Base-by-base conservation (phyloP, 2,888 invertebrate genomes). In the Anorthoa munda region DNA sequence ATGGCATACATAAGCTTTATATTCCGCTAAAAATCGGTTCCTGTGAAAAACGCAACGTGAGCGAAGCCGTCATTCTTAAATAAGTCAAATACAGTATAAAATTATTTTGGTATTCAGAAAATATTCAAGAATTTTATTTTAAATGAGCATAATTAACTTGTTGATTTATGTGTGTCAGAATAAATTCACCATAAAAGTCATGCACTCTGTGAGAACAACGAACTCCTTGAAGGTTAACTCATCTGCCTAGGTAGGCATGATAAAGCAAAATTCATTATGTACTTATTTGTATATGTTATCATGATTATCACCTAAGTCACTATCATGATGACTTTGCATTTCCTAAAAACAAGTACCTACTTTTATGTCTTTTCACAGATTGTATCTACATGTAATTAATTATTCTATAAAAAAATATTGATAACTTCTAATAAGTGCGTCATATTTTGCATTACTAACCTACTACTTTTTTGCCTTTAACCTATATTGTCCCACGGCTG, bases 251-350 rank as follows among this genome's bases (percentile, higher is more conserved):
- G 39, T 53, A 31, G 11, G 64, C 55, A 72, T 79, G 64, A 79
- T 55, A 45, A 1, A 12, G 31, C 73, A 31, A 53, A 70, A 65
- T 31, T 60, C 12, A 1, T 50, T 13, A 61, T 21, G 21, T 26
- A 18, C 60, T 26, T 12, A n/a, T 60, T 31, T 58, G 1, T 50
- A 50, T 45, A 55, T 13, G n/a, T 46, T 45, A 53, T 60, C 21
- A 65, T 55, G 50, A 55, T 55, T 13, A 79, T 45, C 48, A 60
- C 51, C n/a, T 17, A 31, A 45, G 39, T 50, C 0, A 61, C 26
- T 17, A 18, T 66, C 76, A 69, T 26, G 69, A 75, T 79, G 76
- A 66, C 56, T 58, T 56, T 50, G 65, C 46, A n/a, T 59, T 72
- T 55, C 18, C n/a, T 12, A 39, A 60, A 77, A 58, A 58, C 15